Conservation (phyloP, 2,113 vertebrate species). For the Oenanthe oenanthe region DNA sequence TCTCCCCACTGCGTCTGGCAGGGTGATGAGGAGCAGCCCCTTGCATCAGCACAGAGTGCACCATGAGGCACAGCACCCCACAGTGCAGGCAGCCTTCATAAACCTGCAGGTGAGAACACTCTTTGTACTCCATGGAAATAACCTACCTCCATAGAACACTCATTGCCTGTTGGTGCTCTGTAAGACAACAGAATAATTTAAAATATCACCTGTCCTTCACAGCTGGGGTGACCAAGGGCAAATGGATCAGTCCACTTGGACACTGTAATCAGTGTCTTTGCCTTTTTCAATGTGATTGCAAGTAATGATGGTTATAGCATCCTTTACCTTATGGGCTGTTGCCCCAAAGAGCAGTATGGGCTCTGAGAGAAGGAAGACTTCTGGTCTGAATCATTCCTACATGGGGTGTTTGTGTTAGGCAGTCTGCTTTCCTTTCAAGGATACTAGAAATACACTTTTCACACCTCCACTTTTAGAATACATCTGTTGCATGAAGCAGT, state of each 20-base stretch:
- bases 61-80: not conserved
- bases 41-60: not conserved
- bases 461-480: slow-evolving; percentile 28
- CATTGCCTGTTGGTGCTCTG: not conserved
- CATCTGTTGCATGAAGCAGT: slow-evolving; percentile 26
- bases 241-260: not conserved
- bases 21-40: not conserved
- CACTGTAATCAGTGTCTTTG: not conserved
- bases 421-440: not conserved
- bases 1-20: fast-evolving
- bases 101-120: not conserved
- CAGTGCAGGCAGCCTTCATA: not conserved
- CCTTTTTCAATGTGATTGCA: not conserved
- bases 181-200: not conserved
- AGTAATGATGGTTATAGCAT: not conserved
- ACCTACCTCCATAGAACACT: not conserved
- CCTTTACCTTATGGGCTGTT: not conserved
- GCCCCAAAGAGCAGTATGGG: not conserved
- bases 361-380: not conserved
- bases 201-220: not conserved
- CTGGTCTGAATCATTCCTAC: not conserved
- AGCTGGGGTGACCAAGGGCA: not conserved
- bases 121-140: not conserved
- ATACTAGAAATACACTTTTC: slow-evolving; percentile 32
- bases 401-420: not conserved